Evolutionary conservation across 2,888 invertebrate species (phyloP).

Genomic region (Folsomia manolachei): DNA sequence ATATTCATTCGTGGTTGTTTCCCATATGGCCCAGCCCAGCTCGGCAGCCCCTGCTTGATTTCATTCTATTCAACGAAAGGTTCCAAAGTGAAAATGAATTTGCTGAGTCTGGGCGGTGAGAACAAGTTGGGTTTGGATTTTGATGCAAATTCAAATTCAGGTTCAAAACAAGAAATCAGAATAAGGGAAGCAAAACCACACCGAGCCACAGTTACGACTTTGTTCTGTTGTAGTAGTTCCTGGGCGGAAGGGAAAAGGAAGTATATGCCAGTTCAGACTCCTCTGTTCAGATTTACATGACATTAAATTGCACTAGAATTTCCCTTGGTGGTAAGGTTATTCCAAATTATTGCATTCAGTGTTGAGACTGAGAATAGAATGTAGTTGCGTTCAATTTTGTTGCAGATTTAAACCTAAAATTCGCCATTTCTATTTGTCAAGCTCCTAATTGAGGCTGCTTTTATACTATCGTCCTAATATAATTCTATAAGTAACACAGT

Average conservation of each 20-base stretch:
- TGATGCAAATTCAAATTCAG: background rate
- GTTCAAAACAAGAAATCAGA: background rate
- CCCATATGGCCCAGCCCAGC: background rate
- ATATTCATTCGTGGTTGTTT: background rate
- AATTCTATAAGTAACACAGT: no score
- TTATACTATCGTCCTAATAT: no score
- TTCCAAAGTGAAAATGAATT: no score
- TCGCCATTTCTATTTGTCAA: no score
- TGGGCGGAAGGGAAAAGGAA: constrained; percentile 3
- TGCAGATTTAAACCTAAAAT: no score
- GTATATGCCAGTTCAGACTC: background rate
- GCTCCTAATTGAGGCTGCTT: no score
- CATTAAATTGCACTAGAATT: background rate
- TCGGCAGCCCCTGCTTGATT: background rate
- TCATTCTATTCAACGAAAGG: background rate
- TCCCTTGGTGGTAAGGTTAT: background rate
- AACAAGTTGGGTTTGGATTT: background rate
- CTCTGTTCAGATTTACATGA: background rate
- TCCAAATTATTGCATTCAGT: no score
- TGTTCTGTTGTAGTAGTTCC: no score
- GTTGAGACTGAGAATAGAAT: no score
- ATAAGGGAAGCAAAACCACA: background rate
- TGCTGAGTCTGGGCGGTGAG: no score
- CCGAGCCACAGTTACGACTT: no score
- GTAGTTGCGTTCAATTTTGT: no score